These are phyloP conservation scores for Spheniscus mendiculus DNA, from an alignment of 2,113 vertebrate genomes.

Conservation along the genomic window DNA sequence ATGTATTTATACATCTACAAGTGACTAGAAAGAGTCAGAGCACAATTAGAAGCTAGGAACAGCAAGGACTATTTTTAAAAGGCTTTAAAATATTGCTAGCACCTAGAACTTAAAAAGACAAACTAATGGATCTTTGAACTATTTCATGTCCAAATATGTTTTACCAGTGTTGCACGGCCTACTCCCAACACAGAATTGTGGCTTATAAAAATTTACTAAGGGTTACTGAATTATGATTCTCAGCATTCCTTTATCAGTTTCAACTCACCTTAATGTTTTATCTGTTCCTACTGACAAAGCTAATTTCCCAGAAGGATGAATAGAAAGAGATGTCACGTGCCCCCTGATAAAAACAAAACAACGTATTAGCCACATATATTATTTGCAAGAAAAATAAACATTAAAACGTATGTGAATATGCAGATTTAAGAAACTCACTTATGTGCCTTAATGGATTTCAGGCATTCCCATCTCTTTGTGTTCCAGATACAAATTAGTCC, in stretches of 20 bases:
- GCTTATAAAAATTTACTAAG: neutral
- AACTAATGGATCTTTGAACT: neutral
- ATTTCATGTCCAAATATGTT: neutral
- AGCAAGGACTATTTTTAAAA: neutral
- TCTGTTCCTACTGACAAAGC: conserved; percentile 95
- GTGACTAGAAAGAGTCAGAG: neutral
- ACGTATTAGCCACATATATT: neutral
- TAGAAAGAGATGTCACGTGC: conserved; percentile 87
- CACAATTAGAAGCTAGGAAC: neutral
- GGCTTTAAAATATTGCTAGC: neutral
- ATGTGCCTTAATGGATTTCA: conserved; percentile 94
- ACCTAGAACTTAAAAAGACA: neutral
- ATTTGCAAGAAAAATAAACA: neutral
- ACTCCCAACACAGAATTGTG: neutral
- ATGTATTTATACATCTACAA: neutral
- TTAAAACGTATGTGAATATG: rapidly evolving
- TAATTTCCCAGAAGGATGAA: conserved; percentile 96
- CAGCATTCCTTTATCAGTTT: neutral
- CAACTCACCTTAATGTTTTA: conserved; percentile 88
- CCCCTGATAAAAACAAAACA: conserved; percentile 79
- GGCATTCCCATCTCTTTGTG: conserved; percentile 93
- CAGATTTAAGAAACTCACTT: conserved; percentile 77
- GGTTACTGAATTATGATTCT: neutral
- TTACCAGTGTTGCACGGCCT: neutral
- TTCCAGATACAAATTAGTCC: conserved; percentile 94